phyloP scores from a whole-genome alignment of 2,888 invertebrate species.

The Thumatha senex region DNA sequence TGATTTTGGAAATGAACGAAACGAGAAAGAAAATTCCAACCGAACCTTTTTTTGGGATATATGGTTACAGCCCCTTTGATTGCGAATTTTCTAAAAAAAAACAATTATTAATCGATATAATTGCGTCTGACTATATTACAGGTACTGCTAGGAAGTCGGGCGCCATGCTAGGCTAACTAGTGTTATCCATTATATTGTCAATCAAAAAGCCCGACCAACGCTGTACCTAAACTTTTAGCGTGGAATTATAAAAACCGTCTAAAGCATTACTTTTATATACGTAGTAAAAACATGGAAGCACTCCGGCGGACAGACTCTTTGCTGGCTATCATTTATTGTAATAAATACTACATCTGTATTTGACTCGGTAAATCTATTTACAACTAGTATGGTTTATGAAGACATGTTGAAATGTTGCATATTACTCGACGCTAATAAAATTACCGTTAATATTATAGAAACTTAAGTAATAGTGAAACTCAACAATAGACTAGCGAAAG shows the following conservation, averaged over 20 bases:
- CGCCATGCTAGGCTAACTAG: constrained; percentile 38
- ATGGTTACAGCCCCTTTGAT: no score
- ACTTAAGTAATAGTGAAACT: constrained; percentile 40
- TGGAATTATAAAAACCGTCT: constrained; percentile 68
- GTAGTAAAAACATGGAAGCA: constrained; percentile 82
- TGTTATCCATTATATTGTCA: constrained; percentile 61
- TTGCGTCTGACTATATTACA: constrained; percentile 8
- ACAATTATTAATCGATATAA: constrained; percentile 14
- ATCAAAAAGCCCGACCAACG: constrained; percentile 58
- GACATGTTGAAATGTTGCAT: constrained; percentile 27
- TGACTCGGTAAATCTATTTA: constrained; percentile 8
- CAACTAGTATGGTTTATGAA: constrained; percentile 1
- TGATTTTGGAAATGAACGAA: no score
- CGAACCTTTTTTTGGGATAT: no score
- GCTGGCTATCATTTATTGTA: constrained; percentile 60
- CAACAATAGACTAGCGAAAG: constrained; percentile 39
- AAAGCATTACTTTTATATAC: constrained; percentile 69
- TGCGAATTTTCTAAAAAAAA: constrained; percentile 21
- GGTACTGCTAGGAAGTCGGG: constrained; percentile 1
- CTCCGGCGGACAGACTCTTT: constrained; percentile 81
- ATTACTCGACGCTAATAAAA: constrained; percentile 33
- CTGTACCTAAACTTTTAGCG: constrained; percentile 51
- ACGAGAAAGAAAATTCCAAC: no score
- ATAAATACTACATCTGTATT: constrained; percentile 30
- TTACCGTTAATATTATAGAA: constrained; percentile 32